Percentiles rank a stretch among this genome's conserved stretches.
These are phyloP conservation scores for Caligus rogercresseyi DNA, from an alignment of 1,140 invertebrate species.

Conservation along the genomic window DNA sequence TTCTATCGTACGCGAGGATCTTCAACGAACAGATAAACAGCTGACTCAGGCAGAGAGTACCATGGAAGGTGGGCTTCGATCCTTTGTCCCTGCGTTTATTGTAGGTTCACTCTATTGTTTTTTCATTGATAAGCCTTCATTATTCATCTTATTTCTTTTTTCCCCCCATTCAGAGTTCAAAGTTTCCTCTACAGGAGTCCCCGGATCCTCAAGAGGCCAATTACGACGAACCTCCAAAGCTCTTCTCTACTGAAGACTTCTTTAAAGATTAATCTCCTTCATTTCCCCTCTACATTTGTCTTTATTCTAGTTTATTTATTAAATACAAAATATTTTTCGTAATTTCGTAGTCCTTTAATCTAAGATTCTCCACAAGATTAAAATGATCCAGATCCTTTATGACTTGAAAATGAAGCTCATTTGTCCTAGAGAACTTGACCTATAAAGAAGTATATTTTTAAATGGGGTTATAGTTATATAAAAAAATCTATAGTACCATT, in stretches of 20 bases:
- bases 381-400: slow-evolving; percentile 8
- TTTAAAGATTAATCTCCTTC: slow-evolving; percentile 1
- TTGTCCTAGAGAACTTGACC: not conserved
- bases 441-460: not conserved
- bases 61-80: not conserved
- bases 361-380: slow-evolving; percentile 12
- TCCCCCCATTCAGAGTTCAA: not conserved
- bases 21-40: not conserved
- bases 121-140: not conserved
- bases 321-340: slow-evolving; percentile 8
- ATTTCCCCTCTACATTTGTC: not conserved
- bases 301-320: not conserved
- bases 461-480: not conserved
- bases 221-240: not conserved
- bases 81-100: not conserved
- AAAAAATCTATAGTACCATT: not conserved
- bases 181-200: not conserved
- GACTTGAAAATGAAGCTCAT: not conserved
- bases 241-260: not conserved
- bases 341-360: not conserved
- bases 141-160: too few relatives aligned
- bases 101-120: not conserved
- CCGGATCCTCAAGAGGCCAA: not conserved
- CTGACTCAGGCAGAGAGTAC: not conserved
- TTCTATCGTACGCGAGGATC: not conserved